phyloP scores from a whole-genome alignment of 2,113 vertebrate species.

The Cyprinus carpio region DNA sequence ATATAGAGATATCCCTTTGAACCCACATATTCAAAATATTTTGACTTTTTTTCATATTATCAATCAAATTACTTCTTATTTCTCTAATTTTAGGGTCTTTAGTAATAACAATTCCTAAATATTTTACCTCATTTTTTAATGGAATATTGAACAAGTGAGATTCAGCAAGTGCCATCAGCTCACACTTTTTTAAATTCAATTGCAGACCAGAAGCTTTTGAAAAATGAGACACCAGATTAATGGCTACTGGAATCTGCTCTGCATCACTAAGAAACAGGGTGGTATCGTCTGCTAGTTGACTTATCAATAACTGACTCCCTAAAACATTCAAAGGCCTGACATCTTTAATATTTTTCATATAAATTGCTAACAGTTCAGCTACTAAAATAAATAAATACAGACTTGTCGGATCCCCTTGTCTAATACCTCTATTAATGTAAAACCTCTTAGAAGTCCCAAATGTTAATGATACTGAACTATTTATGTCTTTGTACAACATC shows the following conservation, averaged over 20 bases:
- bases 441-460: too few relatives aligned
- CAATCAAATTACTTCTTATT: not conserved
- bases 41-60: not conserved
- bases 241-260: not conserved
- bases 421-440: not conserved
- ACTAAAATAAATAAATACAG: not conserved
- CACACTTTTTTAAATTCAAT: not conserved
- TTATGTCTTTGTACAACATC: too few relatives aligned
- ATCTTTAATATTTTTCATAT: not conserved
- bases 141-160: not conserved
- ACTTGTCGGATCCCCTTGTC: not conserved
- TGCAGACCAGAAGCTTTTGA: not conserved
- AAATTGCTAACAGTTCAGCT: not conserved
- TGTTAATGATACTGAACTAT: too few relatives aligned
- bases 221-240: not conserved
- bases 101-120: not conserved
- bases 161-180: not conserved
- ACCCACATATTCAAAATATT: too few relatives aligned
- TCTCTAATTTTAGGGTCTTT: not conserved
- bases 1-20: too few relatives aligned
- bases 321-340: not conserved
- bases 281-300: not conserved
- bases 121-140: not conserved
- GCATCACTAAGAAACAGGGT: not conserved
- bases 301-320: not conserved